A percentile compares a stretch with the other conserved stretches of the same genome.
These are phyloP conservation scores for Tanytarsus gracilentus DNA, from an alignment of 2,888 invertebrate species.

Conservation along the genomic window DNA sequence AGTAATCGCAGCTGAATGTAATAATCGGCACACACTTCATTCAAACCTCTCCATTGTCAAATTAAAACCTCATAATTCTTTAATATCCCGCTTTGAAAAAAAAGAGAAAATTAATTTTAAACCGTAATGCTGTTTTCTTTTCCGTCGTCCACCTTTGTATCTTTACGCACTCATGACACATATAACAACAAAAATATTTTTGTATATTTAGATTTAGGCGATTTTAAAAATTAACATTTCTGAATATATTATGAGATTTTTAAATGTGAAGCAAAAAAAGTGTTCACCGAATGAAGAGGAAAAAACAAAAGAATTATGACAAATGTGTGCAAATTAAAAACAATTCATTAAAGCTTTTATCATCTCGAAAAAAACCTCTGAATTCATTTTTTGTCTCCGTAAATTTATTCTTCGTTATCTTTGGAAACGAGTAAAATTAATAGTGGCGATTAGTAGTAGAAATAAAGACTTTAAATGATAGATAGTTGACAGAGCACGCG, in stretches of 20 bases:
- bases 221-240: too few species aligned
- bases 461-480: too few species aligned
- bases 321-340: slow-evolving; percentile 11
- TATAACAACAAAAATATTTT: too few species aligned
- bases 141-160: not conserved
- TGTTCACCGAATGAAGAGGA: not conserved
- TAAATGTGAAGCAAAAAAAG: not conserved
- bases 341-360: slow-evolving; percentile 12
- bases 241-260: not conserved
- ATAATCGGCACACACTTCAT: not conserved
- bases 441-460: not conserved
- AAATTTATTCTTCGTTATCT: not conserved
- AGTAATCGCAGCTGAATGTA: not conserved
- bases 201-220: too few species aligned
- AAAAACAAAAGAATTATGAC: slow-evolving; percentile 6
- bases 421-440: not conserved
- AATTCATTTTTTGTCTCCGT: not conserved
- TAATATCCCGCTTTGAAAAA: too few species aligned
- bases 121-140: too few species aligned
- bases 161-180: too few species aligned
- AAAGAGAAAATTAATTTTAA: too few species aligned
- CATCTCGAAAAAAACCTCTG: not conserved
- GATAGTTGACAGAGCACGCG: too few species aligned
- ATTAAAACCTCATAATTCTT: slow-evolving; percentile 16
- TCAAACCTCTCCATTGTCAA: slow-evolving; percentile 4